Evolutionary conservation across 2,797 vertebrate species (phyloP), one percentile per base, ranked within the genome.

Genomic region (Aulostomus chinensis): DNA sequence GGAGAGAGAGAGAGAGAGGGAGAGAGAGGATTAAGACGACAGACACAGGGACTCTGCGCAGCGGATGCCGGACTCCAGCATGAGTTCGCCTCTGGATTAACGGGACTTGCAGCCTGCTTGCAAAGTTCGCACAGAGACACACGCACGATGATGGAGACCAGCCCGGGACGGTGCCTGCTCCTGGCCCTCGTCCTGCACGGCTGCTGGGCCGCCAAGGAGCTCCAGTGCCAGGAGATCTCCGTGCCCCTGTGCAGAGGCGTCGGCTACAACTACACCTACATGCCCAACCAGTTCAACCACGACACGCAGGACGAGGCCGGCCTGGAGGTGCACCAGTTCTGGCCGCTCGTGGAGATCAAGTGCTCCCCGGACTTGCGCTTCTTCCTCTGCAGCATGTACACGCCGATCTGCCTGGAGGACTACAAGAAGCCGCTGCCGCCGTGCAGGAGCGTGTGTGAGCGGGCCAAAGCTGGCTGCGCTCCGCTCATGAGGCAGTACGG

Each of bases 251-350:
- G 95, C 82, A 93, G 90, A 45, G 94, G 94, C n/a, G 93, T 97
- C 72, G 95, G 95, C 83, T 97, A 97, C 87, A 97, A 97, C 76
- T 80, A 92, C 88, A 96, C 95, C 20, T 93, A 93, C 85, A 97
- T 97, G 94, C 95, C 95, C 80, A 97, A 97, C 90, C 93, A 94
- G 90, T 96, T 97, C 88, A 95, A 95, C 90, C 95, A 97, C 89
- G 94, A 96, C 88, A 94, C 95, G 43, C 95, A 97, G 87, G 95
- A 97, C 79, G 95, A 96, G 57, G 95, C 94, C 4, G 95, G 95
- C 18, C 90, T 97, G 83, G 95, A 97, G 80, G 95, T 94, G 81
- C 95, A 96, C 82, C 95, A 97, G 90, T 96, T 97, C 83, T 96
- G 94, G 95, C 95, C 95, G 10, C 92, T 97, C 77, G 95, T 97